These are phyloP conservation scores for Biston stratarius DNA, from an alignment of 2,888 invertebrate species.

Conservation along the genomic window DNA sequence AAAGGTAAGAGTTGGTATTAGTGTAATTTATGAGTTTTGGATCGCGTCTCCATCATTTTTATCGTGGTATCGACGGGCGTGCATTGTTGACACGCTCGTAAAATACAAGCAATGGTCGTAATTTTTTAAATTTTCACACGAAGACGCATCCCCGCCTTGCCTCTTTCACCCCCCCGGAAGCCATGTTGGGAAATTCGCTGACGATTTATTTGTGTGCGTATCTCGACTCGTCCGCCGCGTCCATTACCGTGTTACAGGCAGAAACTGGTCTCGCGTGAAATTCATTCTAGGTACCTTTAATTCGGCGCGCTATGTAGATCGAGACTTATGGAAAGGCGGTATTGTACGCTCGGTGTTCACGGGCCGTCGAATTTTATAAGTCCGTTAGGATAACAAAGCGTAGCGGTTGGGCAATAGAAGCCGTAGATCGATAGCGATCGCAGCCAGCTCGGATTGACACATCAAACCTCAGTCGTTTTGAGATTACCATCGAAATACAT, in stretches of 20 bases:
- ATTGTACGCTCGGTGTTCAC: conserved; percentile 66
- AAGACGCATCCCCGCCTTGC: conserved; percentile 66
- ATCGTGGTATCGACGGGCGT: conserved; percentile 51
- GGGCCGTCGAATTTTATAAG: conserved; percentile 73
- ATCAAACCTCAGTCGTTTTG: conserved; percentile 75
- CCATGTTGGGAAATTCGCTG: conserved; percentile 81
- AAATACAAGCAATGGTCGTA: conserved; percentile 66
- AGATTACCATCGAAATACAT: conserved; percentile 79
- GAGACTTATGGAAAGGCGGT: conserved; percentile 45
- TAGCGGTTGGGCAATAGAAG: conserved; percentile 81
- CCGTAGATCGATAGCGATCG: conserved; percentile 78
- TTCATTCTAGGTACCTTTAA: conserved; percentile 55
- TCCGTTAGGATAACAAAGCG: conserved; percentile 83
- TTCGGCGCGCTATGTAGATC: conserved; percentile 47
- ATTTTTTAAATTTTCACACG: conserved; percentile 74
- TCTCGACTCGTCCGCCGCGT: conserved; percentile 59
- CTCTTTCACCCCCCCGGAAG: conserved; percentile 69
- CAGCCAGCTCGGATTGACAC: conserved; percentile 79
- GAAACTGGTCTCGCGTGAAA: conserved; percentile 61
- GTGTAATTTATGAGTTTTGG: conserved; percentile 56
- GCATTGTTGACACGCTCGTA: conserved; percentile 63
- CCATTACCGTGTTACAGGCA: conserved; percentile 61
- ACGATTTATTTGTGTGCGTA: conserved; percentile 78
- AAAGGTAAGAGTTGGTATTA: conserved; percentile 37
- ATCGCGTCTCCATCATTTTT: conserved; percentile 56